These are phyloP conservation scores for Rhineura floridana DNA, from an alignment of 2,113 vertebrate species.

Conservation along the genomic window DNA sequence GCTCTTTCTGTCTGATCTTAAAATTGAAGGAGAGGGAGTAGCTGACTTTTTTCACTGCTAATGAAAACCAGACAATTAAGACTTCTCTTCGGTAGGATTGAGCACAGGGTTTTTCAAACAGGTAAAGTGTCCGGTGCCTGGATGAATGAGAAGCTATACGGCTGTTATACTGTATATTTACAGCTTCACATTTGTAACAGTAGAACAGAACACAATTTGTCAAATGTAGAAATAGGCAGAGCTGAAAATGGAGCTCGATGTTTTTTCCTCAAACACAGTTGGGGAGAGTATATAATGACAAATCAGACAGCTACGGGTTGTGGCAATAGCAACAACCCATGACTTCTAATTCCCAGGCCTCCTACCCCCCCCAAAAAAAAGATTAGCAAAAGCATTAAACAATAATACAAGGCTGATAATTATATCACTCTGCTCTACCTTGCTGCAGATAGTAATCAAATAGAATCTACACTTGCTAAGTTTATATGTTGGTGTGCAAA, in stretches of 20 bases:
- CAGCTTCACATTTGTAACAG: background rate
- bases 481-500: conserved; percentile 67
- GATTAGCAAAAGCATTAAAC: conserved; percentile 56
- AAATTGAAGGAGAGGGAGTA: background rate
- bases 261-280: background rate
- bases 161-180: background rate
- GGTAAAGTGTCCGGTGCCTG: background rate
- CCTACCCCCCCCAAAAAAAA: background rate
- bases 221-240: background rate
- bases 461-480: conserved; percentile 46
- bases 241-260: background rate
- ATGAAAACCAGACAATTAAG: background rate
- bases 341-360: conserved; percentile 41
- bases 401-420: conserved; percentile 58
- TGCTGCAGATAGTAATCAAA: conserved; percentile 66
- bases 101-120: background rate
- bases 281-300: conserved; percentile 18
- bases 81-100: background rate
- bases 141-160: background rate
- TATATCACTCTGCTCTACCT: conserved; percentile 49
- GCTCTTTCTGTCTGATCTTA: background rate
- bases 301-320: background rate
- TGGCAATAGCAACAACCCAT: conserved; percentile 27
- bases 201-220: background rate
- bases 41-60: background rate